Evolutionary conservation across 2,797 vertebrate genomes (phyloP).

Genomic region (Rhinella marina): DNA sequence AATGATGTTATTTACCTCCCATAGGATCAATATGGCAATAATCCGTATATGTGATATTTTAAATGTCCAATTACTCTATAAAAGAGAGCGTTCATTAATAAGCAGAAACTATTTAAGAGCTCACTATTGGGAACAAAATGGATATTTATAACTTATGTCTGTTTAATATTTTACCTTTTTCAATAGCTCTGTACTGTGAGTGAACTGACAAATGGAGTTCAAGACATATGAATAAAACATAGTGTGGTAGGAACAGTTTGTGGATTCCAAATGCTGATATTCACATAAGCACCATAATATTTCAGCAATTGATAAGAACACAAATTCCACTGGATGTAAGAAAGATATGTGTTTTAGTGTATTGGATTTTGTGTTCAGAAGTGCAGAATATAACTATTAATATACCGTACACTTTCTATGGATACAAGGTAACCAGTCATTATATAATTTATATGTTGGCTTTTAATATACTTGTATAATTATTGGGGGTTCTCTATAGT

Average conservation of each 20-base stretch:
- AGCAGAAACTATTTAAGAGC: conserved; percentile 3
- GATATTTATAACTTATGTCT: conserved; percentile 48
- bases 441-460: too few relatives aligned
- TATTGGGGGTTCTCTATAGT: too few relatives aligned
- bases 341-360: background rate
- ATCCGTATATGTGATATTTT: background rate
- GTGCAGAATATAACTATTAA: background rate
- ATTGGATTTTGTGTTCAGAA: background rate
- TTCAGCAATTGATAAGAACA: conserved; percentile 15
- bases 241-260: conserved; percentile 2
- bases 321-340: background rate
- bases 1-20: background rate
- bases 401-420: too few relatives aligned
- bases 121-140: conserved; percentile 39
- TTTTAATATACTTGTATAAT: too few relatives aligned
- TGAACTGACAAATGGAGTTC: conserved; percentile 23
- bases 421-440: too few relatives aligned
- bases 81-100: conserved; percentile 4
- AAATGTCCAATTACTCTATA: background rate
- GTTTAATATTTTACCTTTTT: conserved; percentile 54
- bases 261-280: conserved; percentile 1
- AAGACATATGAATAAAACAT: conserved; percentile 32
- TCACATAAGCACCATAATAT: background rate
- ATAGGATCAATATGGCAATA: background rate
- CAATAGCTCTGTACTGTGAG: conserved; percentile 35